A percentile compares a stretch with the other conserved stretches of the same genome.
These are phyloP conservation scores for Podarcis muralis DNA, from an alignment of 2,113 vertebrate genomes.

Conservation along the genomic window DNA sequence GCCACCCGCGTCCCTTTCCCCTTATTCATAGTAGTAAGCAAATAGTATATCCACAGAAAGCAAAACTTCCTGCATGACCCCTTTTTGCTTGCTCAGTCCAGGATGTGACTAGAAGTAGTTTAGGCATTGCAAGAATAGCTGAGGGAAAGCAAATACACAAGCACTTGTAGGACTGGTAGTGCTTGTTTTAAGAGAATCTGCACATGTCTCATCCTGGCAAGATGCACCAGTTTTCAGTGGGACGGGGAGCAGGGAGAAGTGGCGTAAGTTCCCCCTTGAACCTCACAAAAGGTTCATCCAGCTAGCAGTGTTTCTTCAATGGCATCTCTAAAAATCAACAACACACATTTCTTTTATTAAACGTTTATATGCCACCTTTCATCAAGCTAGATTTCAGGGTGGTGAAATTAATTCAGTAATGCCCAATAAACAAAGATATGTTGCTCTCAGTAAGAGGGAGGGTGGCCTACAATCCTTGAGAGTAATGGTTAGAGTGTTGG, in stretches of 20 bases:
- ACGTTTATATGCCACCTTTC: neutral
- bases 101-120: neutral
- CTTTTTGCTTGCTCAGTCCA: neutral
- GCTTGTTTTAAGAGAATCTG: neutral
- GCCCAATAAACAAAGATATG: neutral
- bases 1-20: neutral
- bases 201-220: neutral
- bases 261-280: neutral
- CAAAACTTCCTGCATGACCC: neutral
- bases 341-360: neutral
- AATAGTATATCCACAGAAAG: neutral
- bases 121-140: too few relatives aligned
- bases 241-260: neutral
- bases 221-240: neutral
- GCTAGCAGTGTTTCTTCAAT: neutral
- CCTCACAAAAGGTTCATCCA: neutral
- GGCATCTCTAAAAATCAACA: neutral
- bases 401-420: neutral
- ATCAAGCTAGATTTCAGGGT: neutral
- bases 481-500: too few relatives aligned
- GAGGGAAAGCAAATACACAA: neutral
- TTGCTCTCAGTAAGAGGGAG: neutral
- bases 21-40: too few relatives aligned
- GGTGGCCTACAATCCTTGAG: neutral
- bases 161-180: neutral